phyloP scores from a whole-genome alignment of 2,113 vertebrate genomes.

The Melanocharis versteri region DNA sequence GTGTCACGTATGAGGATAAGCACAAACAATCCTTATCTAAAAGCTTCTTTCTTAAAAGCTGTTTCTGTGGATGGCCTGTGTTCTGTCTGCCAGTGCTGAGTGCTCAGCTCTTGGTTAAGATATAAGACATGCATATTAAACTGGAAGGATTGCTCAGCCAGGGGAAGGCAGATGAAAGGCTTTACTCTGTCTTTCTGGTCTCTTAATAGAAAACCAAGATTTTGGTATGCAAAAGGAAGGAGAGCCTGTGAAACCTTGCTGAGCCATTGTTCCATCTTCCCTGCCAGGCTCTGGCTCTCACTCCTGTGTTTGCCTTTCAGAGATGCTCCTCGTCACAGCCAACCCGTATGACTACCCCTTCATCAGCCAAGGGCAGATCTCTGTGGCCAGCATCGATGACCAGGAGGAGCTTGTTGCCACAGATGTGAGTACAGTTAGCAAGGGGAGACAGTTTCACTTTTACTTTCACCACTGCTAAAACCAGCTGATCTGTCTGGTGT shows the following conservation, averaged over 20 bases:
- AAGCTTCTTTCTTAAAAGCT: not conserved
- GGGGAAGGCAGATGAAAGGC: not conserved
- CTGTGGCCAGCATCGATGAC: constrained; percentile 76
- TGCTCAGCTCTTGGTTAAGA: not conserved
- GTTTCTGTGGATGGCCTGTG: not conserved
- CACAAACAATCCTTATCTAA: not conserved
- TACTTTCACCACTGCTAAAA: not conserved
- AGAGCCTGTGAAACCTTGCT: not conserved
- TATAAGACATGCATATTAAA: no score
- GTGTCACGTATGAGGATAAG: not conserved
- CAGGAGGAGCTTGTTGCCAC: constrained; percentile 75
- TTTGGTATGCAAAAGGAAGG: not conserved
- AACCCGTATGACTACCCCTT: constrained; percentile 75
- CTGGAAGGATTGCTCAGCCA: not conserved
- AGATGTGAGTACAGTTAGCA: constrained; percentile 57
- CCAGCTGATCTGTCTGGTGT: not conserved
- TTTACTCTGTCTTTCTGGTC: not conserved
- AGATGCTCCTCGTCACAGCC: constrained; percentile 74
- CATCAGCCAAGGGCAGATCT: constrained; percentile 80
- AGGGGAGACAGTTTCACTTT: not conserved
- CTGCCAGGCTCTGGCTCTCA: not conserved
- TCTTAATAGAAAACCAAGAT: not conserved
- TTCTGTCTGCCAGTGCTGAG: not conserved
- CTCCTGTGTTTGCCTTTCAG: constrained; percentile 49
- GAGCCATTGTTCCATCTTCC: not conserved